phyloP scores from a whole-genome alignment of 1,140 invertebrate species.

The Drosophila grimshawi region DNA sequence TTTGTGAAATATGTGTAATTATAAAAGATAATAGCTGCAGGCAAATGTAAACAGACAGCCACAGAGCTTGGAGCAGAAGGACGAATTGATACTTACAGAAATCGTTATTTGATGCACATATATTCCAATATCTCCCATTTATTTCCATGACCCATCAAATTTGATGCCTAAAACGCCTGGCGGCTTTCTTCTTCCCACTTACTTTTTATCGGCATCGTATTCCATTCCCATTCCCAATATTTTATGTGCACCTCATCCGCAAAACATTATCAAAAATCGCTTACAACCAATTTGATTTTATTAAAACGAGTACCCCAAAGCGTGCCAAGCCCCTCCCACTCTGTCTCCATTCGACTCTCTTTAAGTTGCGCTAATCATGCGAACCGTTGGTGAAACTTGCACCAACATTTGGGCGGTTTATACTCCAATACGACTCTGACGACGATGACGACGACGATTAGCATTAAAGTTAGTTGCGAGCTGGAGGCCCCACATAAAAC shows the following conservation, averaged over 20 bases:
- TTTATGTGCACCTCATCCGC: slow-evolving; percentile 39
- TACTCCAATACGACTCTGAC: slow-evolving; percentile 52
- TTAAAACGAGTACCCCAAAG: slow-evolving; percentile 57
- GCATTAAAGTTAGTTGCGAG: slow-evolving; percentile 63
- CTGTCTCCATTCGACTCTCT: neutral
- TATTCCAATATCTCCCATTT: slow-evolving; percentile 24
- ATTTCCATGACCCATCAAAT: slow-evolving; percentile 38
- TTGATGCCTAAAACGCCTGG: slow-evolving; percentile 21
- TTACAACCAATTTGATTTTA: slow-evolving; percentile 68
- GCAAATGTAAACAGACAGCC: neutral
- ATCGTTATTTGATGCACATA: slow-evolving; percentile 10
- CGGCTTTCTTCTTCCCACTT: neutral
- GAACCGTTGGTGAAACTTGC: slow-evolving; percentile 35
- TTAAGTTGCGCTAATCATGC: slow-evolving; percentile 66
- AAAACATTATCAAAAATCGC: slow-evolving; percentile 58
- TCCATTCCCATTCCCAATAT: slow-evolving; percentile 12
- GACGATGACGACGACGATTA: slow-evolving; percentile 70
- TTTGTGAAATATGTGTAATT: slow-evolving; percentile 30
- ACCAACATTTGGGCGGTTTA: slow-evolving; percentile 42
- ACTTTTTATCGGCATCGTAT: slow-evolving; percentile 23
- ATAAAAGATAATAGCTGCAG: slow-evolving; percentile 19
- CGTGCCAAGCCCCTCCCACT: neutral
- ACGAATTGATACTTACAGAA: slow-evolving; percentile 4
- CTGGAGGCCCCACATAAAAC: slow-evolving; percentile 60
- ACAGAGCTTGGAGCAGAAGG: neutral